Evolutionary conservation across 1,140 invertebrate genomes (phyloP), one percentile per base, ranked within the genome.

Genomic region (Palaemon carinicauda): DNA sequence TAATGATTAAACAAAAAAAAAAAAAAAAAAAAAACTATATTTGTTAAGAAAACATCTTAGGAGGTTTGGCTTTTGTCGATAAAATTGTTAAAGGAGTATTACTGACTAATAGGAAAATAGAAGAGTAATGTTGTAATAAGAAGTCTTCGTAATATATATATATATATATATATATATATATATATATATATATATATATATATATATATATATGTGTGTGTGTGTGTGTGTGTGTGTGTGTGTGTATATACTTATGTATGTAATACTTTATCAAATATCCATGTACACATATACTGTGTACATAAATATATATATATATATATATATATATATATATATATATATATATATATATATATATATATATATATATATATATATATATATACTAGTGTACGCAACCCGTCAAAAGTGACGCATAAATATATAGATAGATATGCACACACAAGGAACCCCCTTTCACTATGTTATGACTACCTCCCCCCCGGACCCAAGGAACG

Each of bases 311-410:
- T 60, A 60, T 60, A 60, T 60, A 60, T 60, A 60, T 60, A 60
- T 60, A 60, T 60, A 60, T 60, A 60, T 60, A 60, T 60, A 24
- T 60, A 60, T 60, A 60, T 60, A 14, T 60, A 60, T 60, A 14
- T 60, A 60, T 60, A 14, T 60, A 60, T 60, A 14, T 60, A 60
- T 60, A 14, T 60, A 60, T 60, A 14, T 60, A 60, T 60, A 14
- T 60, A 60, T 60, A 60, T 60, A 60, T 60, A 60, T 60, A 60
- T 60, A 60, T 60, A 60, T 60, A 60, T 60, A 60, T 60, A 60
- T 60, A 60, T 60, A 60, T 60, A 60, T 60, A 60, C 2, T 4
- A 4, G 0, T 69, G n/a, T n/a, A n/a, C n/a, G n/a, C n/a, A n/a
- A n/a, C n/a, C n/a, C n/a, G n/a, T n/a, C n/a, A n/a, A n/a, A n/a